phyloP scores from a whole-genome alignment of 2,888 invertebrate species.

The Syrphus vitripennis region DNA sequence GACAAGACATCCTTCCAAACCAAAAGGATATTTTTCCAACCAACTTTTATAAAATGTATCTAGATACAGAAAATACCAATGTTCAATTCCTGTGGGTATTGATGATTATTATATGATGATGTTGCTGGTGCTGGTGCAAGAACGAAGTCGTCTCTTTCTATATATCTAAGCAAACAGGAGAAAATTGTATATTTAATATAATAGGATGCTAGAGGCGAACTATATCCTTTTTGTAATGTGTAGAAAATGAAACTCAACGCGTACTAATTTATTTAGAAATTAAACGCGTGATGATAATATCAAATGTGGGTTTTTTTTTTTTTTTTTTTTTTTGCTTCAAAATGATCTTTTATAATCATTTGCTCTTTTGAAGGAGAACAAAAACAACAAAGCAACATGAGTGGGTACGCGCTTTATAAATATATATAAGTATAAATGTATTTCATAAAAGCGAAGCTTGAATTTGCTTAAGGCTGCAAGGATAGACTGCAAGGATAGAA shows the following conservation, averaged over 20 bases:
- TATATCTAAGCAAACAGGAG: conserved; percentile 30
- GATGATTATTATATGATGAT: background rate
- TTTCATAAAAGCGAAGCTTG: background rate
- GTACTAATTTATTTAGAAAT: conserved; percentile 57
- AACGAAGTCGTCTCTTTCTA: no score
- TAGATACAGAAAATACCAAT: background rate
- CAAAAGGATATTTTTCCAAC: background rate
- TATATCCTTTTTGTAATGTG: conserved; percentile 44
- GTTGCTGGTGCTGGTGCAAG: background rate
- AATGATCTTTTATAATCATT: background rate
- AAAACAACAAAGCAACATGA: background rate
- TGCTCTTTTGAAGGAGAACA: background rate
- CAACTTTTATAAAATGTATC: conserved; percentile 9
- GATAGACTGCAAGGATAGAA: background rate
- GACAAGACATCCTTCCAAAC: no score
- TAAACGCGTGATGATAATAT: conserved; percentile 43
- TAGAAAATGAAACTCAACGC: conserved; percentile 52
- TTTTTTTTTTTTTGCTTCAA: background rate
- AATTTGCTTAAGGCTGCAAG: background rate
- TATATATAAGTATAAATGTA: no score
- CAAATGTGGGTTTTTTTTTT: background rate
- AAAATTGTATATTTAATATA: conserved; percentile 48
- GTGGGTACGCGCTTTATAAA: no score
- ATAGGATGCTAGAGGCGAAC: conserved; percentile 38
- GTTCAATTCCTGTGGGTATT: conserved; percentile 10